Evolutionary conservation across 2,113 vertebrate genomes (phyloP).

Genomic region (Thomomys bottae): DNA sequence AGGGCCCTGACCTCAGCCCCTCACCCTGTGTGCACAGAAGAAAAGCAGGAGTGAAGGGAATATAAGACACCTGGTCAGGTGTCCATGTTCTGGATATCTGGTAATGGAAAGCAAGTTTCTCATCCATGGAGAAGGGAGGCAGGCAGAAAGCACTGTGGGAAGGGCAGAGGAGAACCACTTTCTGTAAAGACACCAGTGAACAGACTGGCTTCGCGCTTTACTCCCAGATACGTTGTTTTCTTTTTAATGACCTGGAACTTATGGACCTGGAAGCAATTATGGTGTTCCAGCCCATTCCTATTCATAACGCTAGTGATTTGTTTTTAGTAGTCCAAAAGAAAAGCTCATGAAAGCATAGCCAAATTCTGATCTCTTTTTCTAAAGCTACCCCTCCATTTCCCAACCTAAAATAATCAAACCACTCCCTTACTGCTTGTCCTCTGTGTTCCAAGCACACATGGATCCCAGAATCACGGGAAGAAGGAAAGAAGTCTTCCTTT

Average conservation of each 20-base stretch:
- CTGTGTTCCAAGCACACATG: neutral
- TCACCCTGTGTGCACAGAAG: neutral
- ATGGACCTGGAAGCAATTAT: neutral
- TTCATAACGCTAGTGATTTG: neutral
- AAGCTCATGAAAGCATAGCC: neutral
- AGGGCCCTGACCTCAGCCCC: accelerated
- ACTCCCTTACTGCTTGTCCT: neutral
- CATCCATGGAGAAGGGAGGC: neutral
- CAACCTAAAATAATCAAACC: neutral
- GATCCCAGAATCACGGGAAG: neutral
- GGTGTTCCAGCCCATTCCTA: accelerated
- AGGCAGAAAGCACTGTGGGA: neutral
- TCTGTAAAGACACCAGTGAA: neutral
- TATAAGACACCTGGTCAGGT: neutral
- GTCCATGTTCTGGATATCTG: neutral
- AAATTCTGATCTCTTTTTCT: slow-evolving; percentile 19
- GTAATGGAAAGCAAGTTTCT: neutral
- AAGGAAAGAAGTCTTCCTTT: neutral
- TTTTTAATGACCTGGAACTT: neutral
- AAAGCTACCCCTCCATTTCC: neutral
- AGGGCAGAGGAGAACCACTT: neutral
- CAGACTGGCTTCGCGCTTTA: neutral
- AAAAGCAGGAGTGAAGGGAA: neutral
- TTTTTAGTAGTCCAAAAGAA: neutral
- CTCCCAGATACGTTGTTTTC: neutral